A percentile compares a stretch with the other conserved stretches of the same genome.
Conservation (phyloP, 2,797 vertebrate genomes). For the Gallinago nigripennis region DNA sequence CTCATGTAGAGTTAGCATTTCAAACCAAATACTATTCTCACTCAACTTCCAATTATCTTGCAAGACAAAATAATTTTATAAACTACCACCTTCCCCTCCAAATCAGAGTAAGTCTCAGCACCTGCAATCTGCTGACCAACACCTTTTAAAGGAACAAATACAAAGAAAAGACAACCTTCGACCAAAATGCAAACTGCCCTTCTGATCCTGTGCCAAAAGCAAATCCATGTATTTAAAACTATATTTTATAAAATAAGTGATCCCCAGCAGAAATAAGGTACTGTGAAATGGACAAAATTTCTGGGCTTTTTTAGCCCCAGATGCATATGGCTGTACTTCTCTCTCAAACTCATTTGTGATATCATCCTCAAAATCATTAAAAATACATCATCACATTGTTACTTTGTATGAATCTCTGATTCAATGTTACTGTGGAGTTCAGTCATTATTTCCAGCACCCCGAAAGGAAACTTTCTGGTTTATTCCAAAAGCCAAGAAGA, state of each 20-base stretch:
- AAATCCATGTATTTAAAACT: background rate
- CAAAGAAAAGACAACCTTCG: background rate
- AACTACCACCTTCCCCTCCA: background rate
- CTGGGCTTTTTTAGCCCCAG: background rate
- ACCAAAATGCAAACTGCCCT: background rate
- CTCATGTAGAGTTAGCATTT: background rate
- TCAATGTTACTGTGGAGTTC: background rate
- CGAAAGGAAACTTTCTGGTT: background rate
- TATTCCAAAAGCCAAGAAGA: background rate
- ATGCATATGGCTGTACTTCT: background rate
- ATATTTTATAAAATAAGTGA: background rate
- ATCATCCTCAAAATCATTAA: background rate
- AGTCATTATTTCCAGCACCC: background rate
- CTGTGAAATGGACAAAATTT: background rate
- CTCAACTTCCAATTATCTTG: background rate
- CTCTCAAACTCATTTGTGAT: background rate
- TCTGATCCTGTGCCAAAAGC: background rate
- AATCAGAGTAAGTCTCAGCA: background rate
- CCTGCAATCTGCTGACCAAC: background rate
- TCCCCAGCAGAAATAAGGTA: background rate
- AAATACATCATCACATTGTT: background rate
- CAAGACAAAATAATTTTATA: constrained; percentile 11
- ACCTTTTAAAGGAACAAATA: background rate
- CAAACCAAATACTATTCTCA: background rate
- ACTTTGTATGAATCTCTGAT: background rate